A percentile compares a stretch with the other conserved stretches of the same genome.
Conservation (phyloP, 1,140 invertebrate species). For the Cotesia vestalis region DNA sequence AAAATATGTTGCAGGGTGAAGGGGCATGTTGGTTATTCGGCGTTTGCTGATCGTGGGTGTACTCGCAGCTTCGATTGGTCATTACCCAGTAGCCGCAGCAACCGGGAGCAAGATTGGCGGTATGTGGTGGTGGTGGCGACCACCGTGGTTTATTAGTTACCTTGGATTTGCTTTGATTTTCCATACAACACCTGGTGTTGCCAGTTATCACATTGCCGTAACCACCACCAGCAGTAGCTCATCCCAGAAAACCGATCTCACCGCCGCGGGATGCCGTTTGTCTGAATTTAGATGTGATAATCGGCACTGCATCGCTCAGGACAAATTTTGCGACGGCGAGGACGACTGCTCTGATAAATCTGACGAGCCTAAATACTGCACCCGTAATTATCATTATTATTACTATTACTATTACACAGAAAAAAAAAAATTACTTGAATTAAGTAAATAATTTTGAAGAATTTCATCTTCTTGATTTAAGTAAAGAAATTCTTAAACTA, state of each 20-base stretch:
- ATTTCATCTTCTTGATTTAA: no score
- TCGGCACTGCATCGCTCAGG: conserved; percentile 77
- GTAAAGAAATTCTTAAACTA: no score
- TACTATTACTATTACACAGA: not conserved
- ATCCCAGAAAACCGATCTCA: no score
- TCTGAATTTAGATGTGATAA: conserved; percentile 74
- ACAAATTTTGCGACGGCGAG: conserved; percentile 81
- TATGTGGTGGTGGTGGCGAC: no score
- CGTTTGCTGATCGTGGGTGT: conserved; percentile 64
- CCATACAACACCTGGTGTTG: conserved; percentile 33
- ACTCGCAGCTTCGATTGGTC: conserved; percentile 55
- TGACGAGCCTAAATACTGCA: conserved; percentile 79
- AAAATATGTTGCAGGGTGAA: conserved; percentile 48
- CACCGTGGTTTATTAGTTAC: conserved; percentile 43
- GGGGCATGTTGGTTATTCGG: conserved; percentile 60
- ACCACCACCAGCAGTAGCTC: conserved; percentile 31
- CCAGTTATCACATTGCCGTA: conserved; percentile 33
- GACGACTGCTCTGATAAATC: conserved; percentile 82
- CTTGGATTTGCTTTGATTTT: conserved; percentile 42
- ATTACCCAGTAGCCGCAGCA: conserved; percentile 21
- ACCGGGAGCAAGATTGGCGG: no score
- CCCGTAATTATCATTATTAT: conserved; percentile 72
- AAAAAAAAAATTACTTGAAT: no score
- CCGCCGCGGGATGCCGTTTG: conserved; percentile 59
- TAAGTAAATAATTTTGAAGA: no score